phyloP scores from a whole-genome alignment of 2,797 vertebrate species.

The Karalla daura region DNA sequence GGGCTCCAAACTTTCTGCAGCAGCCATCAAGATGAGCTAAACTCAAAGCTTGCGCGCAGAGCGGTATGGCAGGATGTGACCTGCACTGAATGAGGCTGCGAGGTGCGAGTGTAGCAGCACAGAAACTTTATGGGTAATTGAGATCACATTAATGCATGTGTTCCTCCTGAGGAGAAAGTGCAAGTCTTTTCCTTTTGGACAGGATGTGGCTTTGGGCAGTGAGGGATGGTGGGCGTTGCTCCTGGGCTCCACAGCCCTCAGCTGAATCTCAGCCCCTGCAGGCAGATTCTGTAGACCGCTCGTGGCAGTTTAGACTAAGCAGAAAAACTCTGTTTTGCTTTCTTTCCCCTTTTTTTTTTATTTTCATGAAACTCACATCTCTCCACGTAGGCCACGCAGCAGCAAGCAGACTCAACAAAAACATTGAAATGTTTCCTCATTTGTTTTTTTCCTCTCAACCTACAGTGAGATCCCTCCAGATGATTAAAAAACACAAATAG shows the following conservation, averaged over 20 bases:
- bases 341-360: constrained; percentile 27
- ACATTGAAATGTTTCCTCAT: constrained; percentile 63
- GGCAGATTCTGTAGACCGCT: constrained; percentile 71
- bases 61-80: constrained; percentile 40
- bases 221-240: constrained; percentile 71
- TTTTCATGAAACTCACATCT: constrained; percentile 55
- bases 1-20: constrained; percentile 32
- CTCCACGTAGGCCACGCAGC: constrained; percentile 57
- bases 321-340: constrained; percentile 67
- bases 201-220: constrained; percentile 85
- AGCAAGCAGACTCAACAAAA: constrained; percentile 72
- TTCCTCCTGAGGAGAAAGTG: constrained; percentile 80
- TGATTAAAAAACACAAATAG: constrained; percentile 72
- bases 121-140: constrained; percentile 68
- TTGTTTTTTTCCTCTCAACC: constrained; percentile 58
- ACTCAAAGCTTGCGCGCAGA: constrained; percentile 9
- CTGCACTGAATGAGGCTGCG: constrained; percentile 5
- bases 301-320: constrained; percentile 69
- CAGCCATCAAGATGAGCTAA: constrained; percentile 24
- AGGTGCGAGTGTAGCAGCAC: constrained; percentile 48
- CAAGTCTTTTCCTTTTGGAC: constrained; percentile 83
- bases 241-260: constrained; percentile 73
- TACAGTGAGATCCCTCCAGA: constrained; percentile 56
- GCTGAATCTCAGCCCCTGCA: constrained; percentile 69
- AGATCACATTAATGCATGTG: constrained; percentile 70